These are phyloP conservation scores for Melitaea athalia DNA, from an alignment of 2,888 invertebrate species.

Conservation along the genomic window DNA sequence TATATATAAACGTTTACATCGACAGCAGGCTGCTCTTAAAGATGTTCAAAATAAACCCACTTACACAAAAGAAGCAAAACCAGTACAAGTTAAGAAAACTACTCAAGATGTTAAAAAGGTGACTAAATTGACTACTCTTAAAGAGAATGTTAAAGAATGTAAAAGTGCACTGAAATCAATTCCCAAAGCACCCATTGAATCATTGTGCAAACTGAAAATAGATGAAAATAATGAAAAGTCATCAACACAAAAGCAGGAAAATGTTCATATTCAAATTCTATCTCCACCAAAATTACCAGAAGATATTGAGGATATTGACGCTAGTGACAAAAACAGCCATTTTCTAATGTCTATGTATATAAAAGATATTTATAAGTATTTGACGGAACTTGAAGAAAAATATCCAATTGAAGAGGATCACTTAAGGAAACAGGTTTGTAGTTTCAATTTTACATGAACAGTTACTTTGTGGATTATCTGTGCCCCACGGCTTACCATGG, in stretches of 20 bases:
- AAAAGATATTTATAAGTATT: constrained; percentile 93
- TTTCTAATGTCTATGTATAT: constrained; percentile 92
- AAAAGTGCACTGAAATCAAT: constrained; percentile 57
- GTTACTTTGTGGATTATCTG: too few relatives aligned
- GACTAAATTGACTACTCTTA: constrained; percentile 53
- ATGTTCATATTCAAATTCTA: constrained; percentile 4
- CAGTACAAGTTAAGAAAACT: constrained; percentile 55
- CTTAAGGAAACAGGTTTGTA: constrained; percentile 83
- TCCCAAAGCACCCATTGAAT: constrained; percentile 64
- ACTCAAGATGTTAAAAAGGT: constrained; percentile 54
- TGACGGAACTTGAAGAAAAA: constrained; percentile 87
- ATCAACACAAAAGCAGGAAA: constrained; percentile 33
- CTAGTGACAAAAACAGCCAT: constrained; percentile 87
- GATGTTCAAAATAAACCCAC: constrained; percentile 56
- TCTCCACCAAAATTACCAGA: constrained; percentile 55
- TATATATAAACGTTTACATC: background rate
- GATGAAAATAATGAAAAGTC: constrained; percentile 47
- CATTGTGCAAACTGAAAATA: constrained; percentile 64
- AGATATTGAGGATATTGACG: constrained; percentile 88
- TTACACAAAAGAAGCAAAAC: constrained; percentile 57
- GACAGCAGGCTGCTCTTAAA: constrained; percentile 61
- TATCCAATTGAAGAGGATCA: constrained; percentile 85
- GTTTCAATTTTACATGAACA: background rate
- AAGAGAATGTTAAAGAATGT: constrained; percentile 51
- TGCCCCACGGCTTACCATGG: too few relatives aligned